Conservation (phyloP, 2,888 invertebrate species). For the Dolichomitus sp. region DNA sequence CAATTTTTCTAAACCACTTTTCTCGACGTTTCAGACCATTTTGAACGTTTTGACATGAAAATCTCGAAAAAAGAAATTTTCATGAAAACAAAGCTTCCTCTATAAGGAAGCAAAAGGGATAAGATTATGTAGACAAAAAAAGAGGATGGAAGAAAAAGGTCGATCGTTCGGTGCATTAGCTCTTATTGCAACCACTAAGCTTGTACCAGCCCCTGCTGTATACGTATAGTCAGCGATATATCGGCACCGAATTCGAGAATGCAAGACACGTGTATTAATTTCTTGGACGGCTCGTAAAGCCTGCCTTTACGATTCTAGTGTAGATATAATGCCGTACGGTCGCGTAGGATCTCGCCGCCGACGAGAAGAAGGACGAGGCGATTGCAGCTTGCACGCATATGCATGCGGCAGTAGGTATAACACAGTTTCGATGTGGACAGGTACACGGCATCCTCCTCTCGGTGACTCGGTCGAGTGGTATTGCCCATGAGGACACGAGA, state of each 20-base stretch:
- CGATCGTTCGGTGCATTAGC: not conserved
- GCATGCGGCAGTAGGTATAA: slow-evolving; percentile 58
- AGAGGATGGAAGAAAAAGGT: not conserved
- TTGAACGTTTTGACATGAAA: no score
- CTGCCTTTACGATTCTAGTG: slow-evolving; percentile 83
- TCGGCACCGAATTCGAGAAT: slow-evolving; percentile 82
- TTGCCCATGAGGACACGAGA: slow-evolving; percentile 33
- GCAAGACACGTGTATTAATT: slow-evolving; percentile 84
- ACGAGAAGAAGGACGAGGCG: slow-evolving; percentile 40
- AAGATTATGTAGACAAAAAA: no score
- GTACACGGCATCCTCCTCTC: slow-evolving; percentile 66
- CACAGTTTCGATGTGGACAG: slow-evolving; percentile 68
- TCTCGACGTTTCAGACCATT: no score
- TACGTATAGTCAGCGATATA: slow-evolving; percentile 49
- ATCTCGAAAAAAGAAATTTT: no score
- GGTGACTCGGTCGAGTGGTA: slow-evolving; percentile 61
- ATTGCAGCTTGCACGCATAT: slow-evolving; percentile 46
- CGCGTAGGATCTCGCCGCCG: slow-evolving; percentile 35
- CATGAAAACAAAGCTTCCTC: no score
- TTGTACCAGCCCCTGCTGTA: not conserved
- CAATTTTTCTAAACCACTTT: no score
- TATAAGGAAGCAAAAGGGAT: no score
- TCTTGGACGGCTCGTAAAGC: slow-evolving; percentile 84
- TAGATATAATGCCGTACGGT: slow-evolving; percentile 76
- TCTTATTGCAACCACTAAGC: not conserved